A percentile compares a stretch with the other conserved stretches of the same genome.
These are phyloP conservation scores for Bergia puertoricense DNA, from an alignment of 92 coral and sea anemone species.

Conservation along the genomic window DNA sequence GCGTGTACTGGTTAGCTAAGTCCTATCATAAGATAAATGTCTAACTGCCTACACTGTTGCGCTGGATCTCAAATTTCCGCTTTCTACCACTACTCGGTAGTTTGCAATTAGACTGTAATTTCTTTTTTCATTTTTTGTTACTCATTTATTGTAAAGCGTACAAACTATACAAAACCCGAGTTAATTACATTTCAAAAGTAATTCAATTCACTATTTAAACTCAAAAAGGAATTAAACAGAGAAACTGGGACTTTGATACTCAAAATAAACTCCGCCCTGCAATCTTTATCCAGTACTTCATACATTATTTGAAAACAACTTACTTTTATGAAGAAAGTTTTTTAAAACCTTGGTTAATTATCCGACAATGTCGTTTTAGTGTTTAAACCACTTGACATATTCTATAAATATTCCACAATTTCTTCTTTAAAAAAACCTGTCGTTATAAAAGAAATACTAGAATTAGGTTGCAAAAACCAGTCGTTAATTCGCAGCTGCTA, in stretches of 20 bases:
- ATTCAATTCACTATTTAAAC: neutral
- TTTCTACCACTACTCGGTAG: conserved; percentile 10
- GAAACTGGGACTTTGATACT: conserved; percentile 17
- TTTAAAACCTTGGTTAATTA: conserved; percentile 1
- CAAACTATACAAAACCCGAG: neutral
- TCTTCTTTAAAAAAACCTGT: neutral
- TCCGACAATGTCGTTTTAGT: neutral
- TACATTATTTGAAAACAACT: conserved; percentile 1
- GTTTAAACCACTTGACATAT: neutral
- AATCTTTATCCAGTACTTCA: conserved; percentile 10
- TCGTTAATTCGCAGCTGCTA: neutral
- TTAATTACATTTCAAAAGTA: neutral
- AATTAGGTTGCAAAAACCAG: conserved; percentile 16
- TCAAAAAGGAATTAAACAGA: neutral
- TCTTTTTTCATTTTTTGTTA: neutral
- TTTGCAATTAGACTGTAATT: neutral
- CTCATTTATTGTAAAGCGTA: neutral
- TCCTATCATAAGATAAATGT: no score
- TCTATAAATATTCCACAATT: conserved; percentile 27
- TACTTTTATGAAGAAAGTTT: neutral
- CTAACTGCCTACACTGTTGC: neutral
- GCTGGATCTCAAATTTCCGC: neutral
- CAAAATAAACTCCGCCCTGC: conserved; percentile 12
- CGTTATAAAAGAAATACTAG: neutral
- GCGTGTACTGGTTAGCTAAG: no score